Evolutionary conservation across 2,797 vertebrate genomes (phyloP).

Genomic region (Amniataba percoides): DNA sequence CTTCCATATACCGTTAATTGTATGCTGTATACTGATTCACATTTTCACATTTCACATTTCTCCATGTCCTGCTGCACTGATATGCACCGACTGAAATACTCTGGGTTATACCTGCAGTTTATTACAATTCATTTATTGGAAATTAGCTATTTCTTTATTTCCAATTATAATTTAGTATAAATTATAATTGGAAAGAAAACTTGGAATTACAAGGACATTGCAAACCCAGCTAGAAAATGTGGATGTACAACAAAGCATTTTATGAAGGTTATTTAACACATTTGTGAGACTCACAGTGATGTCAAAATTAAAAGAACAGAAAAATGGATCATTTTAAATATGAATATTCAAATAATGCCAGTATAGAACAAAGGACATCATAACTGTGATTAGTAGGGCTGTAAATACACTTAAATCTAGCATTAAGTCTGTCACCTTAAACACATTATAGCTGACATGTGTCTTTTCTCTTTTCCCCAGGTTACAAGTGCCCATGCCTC

Average conservation of each 20-base stretch:
- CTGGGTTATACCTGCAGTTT: not conserved
- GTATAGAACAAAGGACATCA: not conserved
- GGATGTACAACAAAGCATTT: not conserved
- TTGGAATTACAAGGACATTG: not conserved
- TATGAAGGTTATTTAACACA: not conserved
- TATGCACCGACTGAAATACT: not conserved
- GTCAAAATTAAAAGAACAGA: not conserved
- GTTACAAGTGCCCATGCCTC: conserved; percentile 92
- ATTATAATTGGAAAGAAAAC: too few relatives aligned
- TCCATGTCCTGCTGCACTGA: not conserved
- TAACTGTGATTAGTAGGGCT: not conserved
- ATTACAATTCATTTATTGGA: not conserved
- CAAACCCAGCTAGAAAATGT: not conserved
- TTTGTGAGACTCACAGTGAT: not conserved
- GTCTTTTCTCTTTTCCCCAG: conserved; percentile 79
- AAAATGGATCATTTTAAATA: too few relatives aligned
- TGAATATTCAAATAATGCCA: not conserved
- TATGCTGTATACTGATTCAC: not conserved
- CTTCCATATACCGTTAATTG: not conserved
- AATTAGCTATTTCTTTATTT: not conserved
- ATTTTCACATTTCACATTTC: not conserved
- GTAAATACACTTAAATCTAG: not conserved
- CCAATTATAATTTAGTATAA: too few relatives aligned
- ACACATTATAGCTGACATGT: conserved; percentile 28
- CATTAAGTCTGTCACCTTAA: not conserved